phyloP scores from a whole-genome alignment of 2,888 invertebrate species.

The Geophilus truncorum region DNA sequence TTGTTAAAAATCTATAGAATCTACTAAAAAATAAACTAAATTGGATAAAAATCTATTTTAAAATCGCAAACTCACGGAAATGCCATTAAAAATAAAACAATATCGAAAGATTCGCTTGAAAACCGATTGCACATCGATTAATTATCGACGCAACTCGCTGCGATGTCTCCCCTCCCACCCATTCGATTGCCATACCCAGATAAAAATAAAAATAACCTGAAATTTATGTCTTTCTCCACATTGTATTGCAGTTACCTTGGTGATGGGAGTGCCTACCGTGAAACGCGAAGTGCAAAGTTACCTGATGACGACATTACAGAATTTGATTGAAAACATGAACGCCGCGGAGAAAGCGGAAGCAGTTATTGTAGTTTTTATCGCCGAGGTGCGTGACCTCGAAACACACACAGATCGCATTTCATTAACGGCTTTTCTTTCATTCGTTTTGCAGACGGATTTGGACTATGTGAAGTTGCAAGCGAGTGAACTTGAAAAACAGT shows the following conservation, averaged over 20 bases:
- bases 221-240: too few species aligned
- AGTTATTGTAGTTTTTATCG: conserved; percentile 78
- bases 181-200: too few species aligned
- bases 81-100: too few species aligned
- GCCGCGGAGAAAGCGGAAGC: conserved; percentile 67
- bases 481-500: conserved; percentile 68
- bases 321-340: conserved; percentile 72
- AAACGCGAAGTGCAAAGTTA: conserved; percentile 82
- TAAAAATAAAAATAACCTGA: too few species aligned
- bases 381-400: conserved; percentile 55
- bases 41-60: too few species aligned
- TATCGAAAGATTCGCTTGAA: too few species aligned
- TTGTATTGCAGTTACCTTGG: conserved; percentile 63
- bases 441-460: conserved; percentile 66
- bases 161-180: too few species aligned
- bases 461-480: conserved; percentile 70
- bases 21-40: too few species aligned
- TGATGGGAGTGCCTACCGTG: conserved; percentile 86
- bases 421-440: conserved; percentile 39
- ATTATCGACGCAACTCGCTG: too few species aligned
- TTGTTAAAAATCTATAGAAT: too few species aligned
- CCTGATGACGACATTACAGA: conserved; percentile 75
- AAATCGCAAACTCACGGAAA: too few species aligned
- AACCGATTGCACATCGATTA: too few species aligned
- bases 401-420: not conserved